phyloP scores from a whole-genome alignment of 1,140 invertebrate species.

The Calephelis nemesis region DNA sequence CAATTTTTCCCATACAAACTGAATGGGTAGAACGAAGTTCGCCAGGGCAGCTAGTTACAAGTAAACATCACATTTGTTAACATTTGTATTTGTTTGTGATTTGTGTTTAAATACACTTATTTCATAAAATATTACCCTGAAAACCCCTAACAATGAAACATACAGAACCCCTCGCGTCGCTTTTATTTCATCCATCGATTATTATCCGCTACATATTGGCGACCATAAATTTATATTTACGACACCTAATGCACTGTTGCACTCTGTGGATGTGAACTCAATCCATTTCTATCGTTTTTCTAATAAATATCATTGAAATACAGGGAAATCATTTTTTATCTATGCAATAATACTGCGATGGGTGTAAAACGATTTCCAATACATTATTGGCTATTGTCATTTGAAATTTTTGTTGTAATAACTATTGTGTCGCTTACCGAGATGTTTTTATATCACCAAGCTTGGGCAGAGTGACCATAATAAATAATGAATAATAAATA shows the following conservation, averaged over 20 bases:
- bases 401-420: too few relatives aligned
- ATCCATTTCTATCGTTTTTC: conserved; percentile 15
- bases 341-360: neutral
- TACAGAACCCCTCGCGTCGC: conserved; percentile 4
- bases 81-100: too few relatives aligned
- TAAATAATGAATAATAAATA: too few relatives aligned
- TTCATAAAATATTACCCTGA: neutral
- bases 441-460: too few relatives aligned
- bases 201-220: conserved; percentile 12
- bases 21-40: too few relatives aligned
- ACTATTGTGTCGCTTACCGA: too few relatives aligned
- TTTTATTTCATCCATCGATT: conserved; percentile 9
- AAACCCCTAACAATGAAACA: conserved; percentile 1
- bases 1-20: too few relatives aligned
- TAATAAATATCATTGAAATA: conserved; percentile 16
- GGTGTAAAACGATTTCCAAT: neutral
- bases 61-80: too few relatives aligned
- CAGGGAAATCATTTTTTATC: conserved; percentile 7
- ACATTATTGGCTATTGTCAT: neutral
- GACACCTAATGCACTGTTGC: conserved; percentile 13
- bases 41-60: too few relatives aligned
- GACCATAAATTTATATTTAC: conserved; percentile 17
- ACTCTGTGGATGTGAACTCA: conserved; percentile 11
- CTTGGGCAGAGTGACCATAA: too few relatives aligned
- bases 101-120: neutral